Conservation (phyloP, 2,113 vertebrate genomes). For the Engystomops pustulosus region DNA sequence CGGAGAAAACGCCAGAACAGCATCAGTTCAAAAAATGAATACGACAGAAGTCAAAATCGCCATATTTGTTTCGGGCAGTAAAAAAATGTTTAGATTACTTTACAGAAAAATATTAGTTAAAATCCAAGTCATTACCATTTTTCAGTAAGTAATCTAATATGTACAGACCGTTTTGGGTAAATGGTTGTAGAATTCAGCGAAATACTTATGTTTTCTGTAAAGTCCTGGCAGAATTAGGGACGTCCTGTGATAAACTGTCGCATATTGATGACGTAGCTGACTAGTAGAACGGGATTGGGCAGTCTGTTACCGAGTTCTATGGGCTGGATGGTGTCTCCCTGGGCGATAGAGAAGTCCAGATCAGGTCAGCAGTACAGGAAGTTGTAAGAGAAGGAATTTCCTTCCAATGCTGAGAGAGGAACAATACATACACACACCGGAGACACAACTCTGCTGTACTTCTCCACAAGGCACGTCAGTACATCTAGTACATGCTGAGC, state of each 20-base stretch:
- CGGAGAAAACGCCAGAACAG: neutral
- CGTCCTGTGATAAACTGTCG: neutral
- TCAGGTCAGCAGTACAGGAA: slow-evolving; percentile 46
- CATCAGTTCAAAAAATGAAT: neutral
- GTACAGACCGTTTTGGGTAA: too few relatives aligned
- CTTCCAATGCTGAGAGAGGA: neutral
- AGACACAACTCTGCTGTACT: neutral
- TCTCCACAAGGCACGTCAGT: neutral
- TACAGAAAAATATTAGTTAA: too few relatives aligned
- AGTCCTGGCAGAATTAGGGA: neutral
- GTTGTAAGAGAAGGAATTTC: slow-evolving; percentile 35
- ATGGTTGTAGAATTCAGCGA: neutral
- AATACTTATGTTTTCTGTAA: neutral
- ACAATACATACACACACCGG: neutral
- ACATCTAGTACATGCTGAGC: too few relatives aligned
- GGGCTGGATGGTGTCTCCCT: slow-evolving; percentile 29
- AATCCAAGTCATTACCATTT: too few relatives aligned
- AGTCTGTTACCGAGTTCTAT: neutral
- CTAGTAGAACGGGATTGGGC: neutral
- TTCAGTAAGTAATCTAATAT: too few relatives aligned
- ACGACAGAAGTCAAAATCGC: neutral
- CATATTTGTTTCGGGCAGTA: slow-evolving; percentile 36
- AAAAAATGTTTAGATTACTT: too few relatives aligned
- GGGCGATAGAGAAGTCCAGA: slow-evolving; percentile 3
- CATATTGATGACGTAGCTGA: neutral